Evolutionary conservation across 1,140 invertebrate genomes (phyloP).

Genomic region (Dreissena polymorpha): DNA sequence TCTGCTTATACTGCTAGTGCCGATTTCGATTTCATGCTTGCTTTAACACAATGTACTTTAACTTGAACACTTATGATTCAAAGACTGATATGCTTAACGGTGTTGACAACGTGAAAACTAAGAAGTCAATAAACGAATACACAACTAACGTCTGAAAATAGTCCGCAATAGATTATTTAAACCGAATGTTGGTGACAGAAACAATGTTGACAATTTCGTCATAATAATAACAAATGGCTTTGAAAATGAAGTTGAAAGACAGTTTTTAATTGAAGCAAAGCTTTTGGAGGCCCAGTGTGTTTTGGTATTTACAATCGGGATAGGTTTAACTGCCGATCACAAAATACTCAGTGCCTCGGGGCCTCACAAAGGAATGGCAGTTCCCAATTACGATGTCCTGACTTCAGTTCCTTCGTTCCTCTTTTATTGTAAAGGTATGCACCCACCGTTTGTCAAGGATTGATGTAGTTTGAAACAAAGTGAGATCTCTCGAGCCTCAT

Average conservation of each 20-base stretch:
- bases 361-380: too few relatives aligned
- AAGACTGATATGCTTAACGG: conserved; percentile 53
- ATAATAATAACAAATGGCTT: conserved; percentile 67
- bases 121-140: conserved; percentile 38
- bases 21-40: conserved; percentile 66
- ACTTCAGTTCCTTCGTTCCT: too few relatives aligned
- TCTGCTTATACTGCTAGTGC: conserved; percentile 66
- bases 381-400: too few relatives aligned
- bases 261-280: conserved; percentile 62
- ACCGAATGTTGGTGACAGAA: conserved; percentile 58
- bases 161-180: conserved; percentile 55
- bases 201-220: conserved; percentile 58
- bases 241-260: conserved; percentile 63
- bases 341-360: too few relatives aligned
- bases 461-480: too few relatives aligned
- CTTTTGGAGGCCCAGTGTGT: conserved; percentile 44
- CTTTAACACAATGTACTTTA: conserved; percentile 65
- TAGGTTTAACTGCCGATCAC: conserved; percentile 54
- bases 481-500: too few relatives aligned
- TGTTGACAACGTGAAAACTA: conserved; percentile 52
- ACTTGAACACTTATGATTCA: conserved; percentile 55
- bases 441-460: too few relatives aligned
- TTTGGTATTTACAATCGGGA: conserved; percentile 67
- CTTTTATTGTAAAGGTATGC: too few relatives aligned
- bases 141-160: conserved; percentile 51